phyloP scores from a whole-genome alignment of 1,140 invertebrate species.

The Euschistus heros region DNA sequence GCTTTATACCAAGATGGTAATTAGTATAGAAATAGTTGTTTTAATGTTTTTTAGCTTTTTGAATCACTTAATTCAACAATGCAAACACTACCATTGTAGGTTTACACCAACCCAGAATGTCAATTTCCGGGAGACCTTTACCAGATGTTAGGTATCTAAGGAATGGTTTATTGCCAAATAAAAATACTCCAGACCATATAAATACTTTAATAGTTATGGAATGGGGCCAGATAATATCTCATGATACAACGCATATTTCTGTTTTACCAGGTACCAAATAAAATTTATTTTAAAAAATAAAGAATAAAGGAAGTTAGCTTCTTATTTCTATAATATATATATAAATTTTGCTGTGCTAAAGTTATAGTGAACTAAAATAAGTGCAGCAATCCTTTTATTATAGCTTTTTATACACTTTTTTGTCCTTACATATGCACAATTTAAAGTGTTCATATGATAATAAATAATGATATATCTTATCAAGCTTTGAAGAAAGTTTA shows the following conservation, averaged over 20 bases:
- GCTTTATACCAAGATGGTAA: slow-evolving; percentile 54
- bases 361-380: too few species aligned
- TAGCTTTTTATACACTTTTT: too few species aligned
- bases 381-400: too few species aligned
- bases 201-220: slow-evolving; percentile 39
- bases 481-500: too few species aligned
- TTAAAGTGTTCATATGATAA: too few species aligned
- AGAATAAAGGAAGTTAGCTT: slow-evolving; percentile 19
- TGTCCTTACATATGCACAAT: too few species aligned
- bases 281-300: too few species aligned
- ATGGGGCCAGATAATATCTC: slow-evolving; percentile 48
- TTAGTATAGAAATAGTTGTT: too few species aligned
- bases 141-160: slow-evolving; percentile 41
- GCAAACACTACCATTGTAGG: slow-evolving; percentile 31
- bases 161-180: slow-evolving; percentile 37
- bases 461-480: too few species aligned
- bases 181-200: slow-evolving; percentile 35
- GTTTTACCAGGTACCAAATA: background rate
- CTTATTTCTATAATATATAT: background rate
- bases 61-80: background rate
- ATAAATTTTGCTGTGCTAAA: background rate
- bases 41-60: background rate
- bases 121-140: slow-evolving; percentile 36
- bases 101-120: slow-evolving; percentile 38
- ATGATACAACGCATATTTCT: slow-evolving; percentile 39